Base-by-base conservation (phyloP, 2,113 vertebrate genomes). In the Pterocles burchelli region DNA sequence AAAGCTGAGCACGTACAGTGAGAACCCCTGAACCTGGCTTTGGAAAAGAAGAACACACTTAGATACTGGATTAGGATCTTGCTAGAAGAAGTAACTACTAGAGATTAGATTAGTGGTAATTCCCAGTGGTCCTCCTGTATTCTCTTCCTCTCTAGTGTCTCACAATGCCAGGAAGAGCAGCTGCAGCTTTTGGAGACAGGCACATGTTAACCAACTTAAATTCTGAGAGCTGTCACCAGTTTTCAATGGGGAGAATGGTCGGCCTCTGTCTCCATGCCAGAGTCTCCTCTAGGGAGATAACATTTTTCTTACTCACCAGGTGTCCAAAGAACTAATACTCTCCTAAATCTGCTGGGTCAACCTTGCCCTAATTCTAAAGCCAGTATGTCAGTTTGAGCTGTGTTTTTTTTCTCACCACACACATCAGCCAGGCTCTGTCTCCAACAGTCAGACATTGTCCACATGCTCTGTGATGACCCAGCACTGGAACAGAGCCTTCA, bases 171-270 rank as follows among this genome's bases (percentile, higher is more conserved):
- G 67, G 59, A 93, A 74, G 36, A 70, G 21, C 58, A 94, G 72
- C 58, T 90, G 71, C 67, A 88, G 58, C 36, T 86, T 19, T 36
- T 77, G 51, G 25, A 93, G 63, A 45, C 7, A n/a, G 49, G n/a
- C 0, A 1, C 21, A 7, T 6, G 0, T 52, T 62, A 81, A 75
- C 17, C 65, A 95, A 0, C 46, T 43, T 59, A 8, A 18, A 10
- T 58, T 88, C 34, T 67, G 86, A 89, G 29, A 90, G 33, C 59
- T 75, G 33, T 51, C 43, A 52, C 33, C 34, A 19, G 33, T 71
- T 86, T 86, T 92, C 66, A 81, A 3, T 14, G 34, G 26, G 8
- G 17, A 52, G 21, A 77, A 79, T 14, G 49, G 28, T 22, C 6
- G 9, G 34, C 29, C 17, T 76, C 43, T 38, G 5, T 43, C 38